Base-by-base conservation (phyloP, 2,888 invertebrate species). In the Laspeyria flexula region DNA sequence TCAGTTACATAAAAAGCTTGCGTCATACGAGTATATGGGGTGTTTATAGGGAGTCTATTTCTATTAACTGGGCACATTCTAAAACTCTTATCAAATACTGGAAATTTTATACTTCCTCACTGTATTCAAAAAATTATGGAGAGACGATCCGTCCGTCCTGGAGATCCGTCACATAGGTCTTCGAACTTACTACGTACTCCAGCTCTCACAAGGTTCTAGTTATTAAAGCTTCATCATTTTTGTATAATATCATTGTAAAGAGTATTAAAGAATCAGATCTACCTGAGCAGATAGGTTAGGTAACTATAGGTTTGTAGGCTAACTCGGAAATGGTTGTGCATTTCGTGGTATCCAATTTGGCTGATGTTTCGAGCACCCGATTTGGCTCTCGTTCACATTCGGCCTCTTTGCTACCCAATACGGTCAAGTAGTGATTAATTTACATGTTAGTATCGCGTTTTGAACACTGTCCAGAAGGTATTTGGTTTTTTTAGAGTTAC, bases 351-450 rank as follows among this genome's bases (percentile, higher is more conserved):
- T 54, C 54, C 49, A 65, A 68, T 69, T 66, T 65, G 54, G 53
- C 51, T 50, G 58, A 61, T 50, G 55, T 56, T 46, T 25, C 56
- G 45, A 47, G 47, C 42, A 41, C 23, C 38, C 52, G 54, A 68
- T 61, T 68, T 66, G 69, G 65, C 66, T 50, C 52, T 48, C 47
- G 49, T 41, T 55, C 45, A 41, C 60, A 37, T 49, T 63, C 42
- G 15, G 37, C 15, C 41, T 55, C 46, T 62, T 51, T 66, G 50
- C 42, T 43, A 15, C n/a, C 27, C 16, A 47, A 16, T 30, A 31
- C 57, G 54, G 55, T 56, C 51, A 33, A 35, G 49, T 40, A 45
- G 46, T 47, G 48, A 48, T 57, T 61, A 53, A 65, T 60, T 41
- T 43, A 23, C 25, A 43, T 41, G 33, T 7, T 15, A 29, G 37